Evolutionary conservation across 1,140 invertebrate genomes (phyloP).

Genomic region (Nymphalis io): DNA sequence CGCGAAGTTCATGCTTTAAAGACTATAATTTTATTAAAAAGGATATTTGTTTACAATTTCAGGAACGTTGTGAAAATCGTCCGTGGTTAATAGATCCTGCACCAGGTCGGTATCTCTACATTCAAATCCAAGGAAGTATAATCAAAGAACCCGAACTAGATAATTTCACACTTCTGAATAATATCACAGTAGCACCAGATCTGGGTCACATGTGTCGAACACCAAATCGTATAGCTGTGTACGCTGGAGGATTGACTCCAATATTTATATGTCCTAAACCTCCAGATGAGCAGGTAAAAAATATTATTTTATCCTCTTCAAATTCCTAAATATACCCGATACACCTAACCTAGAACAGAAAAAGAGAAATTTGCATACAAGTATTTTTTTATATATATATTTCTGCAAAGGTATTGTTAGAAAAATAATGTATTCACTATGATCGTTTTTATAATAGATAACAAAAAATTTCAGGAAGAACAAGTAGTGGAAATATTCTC

Average conservation of each 20-base stretch:
- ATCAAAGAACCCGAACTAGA: conserved; percentile 80
- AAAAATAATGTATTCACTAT: too few species aligned
- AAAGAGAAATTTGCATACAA: too few species aligned
- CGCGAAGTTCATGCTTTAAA: too few species aligned
- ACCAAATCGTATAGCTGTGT: conserved; percentile 86
- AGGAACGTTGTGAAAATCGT: conserved; percentile 88
- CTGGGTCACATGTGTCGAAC: conserved; percentile 83
- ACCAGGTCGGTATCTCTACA: conserved; percentile 85
- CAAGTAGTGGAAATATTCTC: conserved; percentile 90
- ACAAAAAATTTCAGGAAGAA: conserved; percentile 61
- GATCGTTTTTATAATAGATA: not conserved
- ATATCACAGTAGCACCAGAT: conserved; percentile 77
- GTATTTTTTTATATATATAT: too few species aligned
- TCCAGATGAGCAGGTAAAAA: conserved; percentile 71
- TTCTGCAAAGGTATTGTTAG: too few species aligned
- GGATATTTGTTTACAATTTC: too few species aligned
- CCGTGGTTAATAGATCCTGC: conserved; percentile 91
- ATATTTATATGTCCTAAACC: conserved; percentile 87
- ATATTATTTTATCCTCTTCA: not conserved
- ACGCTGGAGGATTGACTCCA: conserved; percentile 84
- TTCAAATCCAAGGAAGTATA: conserved; percentile 84
- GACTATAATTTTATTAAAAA: too few species aligned
- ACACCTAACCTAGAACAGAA: too few species aligned
- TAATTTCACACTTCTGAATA: conserved; percentile 77
- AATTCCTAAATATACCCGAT: too few species aligned